phyloP scores from a whole-genome alignment of 2,113 vertebrate genomes.

The Xiphias gladius region DNA sequence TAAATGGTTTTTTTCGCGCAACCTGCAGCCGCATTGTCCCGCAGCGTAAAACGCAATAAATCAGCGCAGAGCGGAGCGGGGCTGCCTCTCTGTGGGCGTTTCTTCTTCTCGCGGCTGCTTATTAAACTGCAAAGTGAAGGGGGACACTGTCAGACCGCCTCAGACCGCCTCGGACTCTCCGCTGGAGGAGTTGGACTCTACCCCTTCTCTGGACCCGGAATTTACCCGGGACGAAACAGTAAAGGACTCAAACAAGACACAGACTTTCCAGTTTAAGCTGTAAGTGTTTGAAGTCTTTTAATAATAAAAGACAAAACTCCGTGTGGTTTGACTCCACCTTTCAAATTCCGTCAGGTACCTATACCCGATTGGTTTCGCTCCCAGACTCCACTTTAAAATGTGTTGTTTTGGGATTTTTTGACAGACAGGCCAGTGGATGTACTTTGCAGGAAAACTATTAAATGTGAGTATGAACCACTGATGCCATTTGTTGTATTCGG shows the following conservation, averaged over 20 bases:
- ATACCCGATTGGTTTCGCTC: too few relatives aligned
- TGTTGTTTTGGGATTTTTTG: background rate
- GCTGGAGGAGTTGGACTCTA: background rate
- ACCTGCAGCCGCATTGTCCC: too few relatives aligned
- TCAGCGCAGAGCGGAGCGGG: too few relatives aligned
- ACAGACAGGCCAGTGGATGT: background rate
- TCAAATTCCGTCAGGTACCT: too few relatives aligned
- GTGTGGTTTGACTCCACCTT: too few relatives aligned
- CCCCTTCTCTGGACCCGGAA: background rate
- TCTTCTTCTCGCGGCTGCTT: background rate
- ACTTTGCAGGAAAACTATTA: background rate
- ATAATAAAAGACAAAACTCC: too few relatives aligned
- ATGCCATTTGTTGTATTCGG: background rate
- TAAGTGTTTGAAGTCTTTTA: background rate
- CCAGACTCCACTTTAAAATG: background rate
- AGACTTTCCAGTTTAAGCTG: too few relatives aligned
- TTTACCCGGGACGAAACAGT: background rate
- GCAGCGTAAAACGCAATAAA: too few relatives aligned
- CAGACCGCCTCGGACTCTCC: background rate
- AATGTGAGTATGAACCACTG: too few relatives aligned
- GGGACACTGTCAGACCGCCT: background rate
- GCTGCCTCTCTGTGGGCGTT: slow-evolving; percentile 18
- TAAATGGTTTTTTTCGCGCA: too few relatives aligned
- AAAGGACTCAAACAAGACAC: too few relatives aligned
- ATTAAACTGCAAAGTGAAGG: background rate